Percentiles rank a stretch among this genome's conserved stretches.
phyloP scores from a whole-genome alignment of 2,113 vertebrate species.

The Apeltes quadracus region DNA sequence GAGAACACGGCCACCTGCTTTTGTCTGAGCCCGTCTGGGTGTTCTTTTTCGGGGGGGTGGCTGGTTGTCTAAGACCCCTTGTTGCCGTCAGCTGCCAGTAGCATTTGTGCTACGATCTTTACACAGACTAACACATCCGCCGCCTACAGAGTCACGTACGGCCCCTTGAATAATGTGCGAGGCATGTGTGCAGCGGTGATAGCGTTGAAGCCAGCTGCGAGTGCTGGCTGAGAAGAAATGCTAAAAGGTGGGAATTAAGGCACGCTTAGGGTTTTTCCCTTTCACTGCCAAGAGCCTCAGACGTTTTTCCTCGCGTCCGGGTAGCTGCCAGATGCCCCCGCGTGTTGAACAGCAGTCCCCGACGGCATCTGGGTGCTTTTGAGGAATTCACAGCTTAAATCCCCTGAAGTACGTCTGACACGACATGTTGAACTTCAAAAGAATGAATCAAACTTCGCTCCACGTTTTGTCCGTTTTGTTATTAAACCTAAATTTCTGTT shows the following conservation, averaged over 20 bases:
- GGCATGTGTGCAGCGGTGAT: slow-evolving; percentile 3
- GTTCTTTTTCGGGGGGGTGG: slow-evolving; percentile 11
- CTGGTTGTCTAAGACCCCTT: slow-evolving; percentile 29
- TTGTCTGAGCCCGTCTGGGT: slow-evolving; percentile 41
- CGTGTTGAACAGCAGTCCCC: slow-evolving; percentile 33
- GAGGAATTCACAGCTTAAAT: slow-evolving; percentile 43
- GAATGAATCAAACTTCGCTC: slow-evolving; percentile 50
- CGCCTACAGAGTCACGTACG: slow-evolving; percentile 24
- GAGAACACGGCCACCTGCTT: slow-evolving; percentile 37
- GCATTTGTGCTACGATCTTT: slow-evolving; percentile 35
- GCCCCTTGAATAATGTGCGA: slow-evolving; percentile 25
- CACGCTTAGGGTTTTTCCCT: slow-evolving; percentile 20
- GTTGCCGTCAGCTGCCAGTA: slow-evolving; percentile 29
- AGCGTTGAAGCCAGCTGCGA: slow-evolving; percentile 20
- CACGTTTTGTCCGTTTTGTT: slow-evolving; percentile 23
- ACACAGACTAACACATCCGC: slow-evolving; percentile 21
- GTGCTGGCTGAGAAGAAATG: slow-evolving; percentile 7
- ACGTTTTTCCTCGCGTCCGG: slow-evolving; percentile 13
- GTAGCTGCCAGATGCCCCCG: not conserved
- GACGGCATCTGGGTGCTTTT: slow-evolving; percentile 33
- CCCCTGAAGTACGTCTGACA: slow-evolving; percentile 54
- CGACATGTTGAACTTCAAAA: slow-evolving; percentile 65
- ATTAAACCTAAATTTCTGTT: slow-evolving; percentile 23
- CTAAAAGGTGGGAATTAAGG: slow-evolving; percentile 40
- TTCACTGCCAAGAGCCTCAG: slow-evolving; percentile 25